A percentile compares a stretch with the other conserved stretches of the same genome.
These are phyloP conservation scores for Callyntrura sp. DNA, from an alignment of 2,888 invertebrate genomes.

Conservation along the genomic window DNA sequence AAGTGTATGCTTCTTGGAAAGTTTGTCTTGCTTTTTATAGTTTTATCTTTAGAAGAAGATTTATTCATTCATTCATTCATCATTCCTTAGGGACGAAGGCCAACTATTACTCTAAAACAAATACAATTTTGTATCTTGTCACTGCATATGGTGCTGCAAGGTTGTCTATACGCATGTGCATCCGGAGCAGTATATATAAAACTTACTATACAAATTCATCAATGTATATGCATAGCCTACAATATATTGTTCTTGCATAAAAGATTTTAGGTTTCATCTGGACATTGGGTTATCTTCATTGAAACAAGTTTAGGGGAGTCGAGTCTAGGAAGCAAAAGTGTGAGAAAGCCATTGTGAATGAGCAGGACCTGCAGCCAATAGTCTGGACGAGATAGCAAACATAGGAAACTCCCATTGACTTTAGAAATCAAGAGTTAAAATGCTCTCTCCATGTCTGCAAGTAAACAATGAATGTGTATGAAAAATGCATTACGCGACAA, in stretches of 20 bases:
- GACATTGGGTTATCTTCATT: slow-evolving; percentile 41
- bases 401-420: slow-evolving; percentile 24
- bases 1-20: slow-evolving; percentile 33
- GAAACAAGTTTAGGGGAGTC: slow-evolving; percentile 46
- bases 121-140: slow-evolving; percentile 19
- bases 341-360: slow-evolving; percentile 46
- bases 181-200: slow-evolving; percentile 12
- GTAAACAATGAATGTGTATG: slow-evolving; percentile 1
- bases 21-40: slow-evolving; percentile 48
- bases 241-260: too few relatives aligned
- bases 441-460: background rate
- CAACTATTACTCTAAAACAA: slow-evolving; percentile 42
- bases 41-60: slow-evolving; percentile 43
- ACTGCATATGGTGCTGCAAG: background rate
- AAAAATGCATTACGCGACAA: background rate
- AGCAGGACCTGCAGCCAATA: slow-evolving; percentile 32
- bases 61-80: background rate
- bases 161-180: slow-evolving; percentile 29
- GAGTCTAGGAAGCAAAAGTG: too few relatives aligned
- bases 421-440: background rate
- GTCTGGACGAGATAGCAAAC: slow-evolving; percentile 17
- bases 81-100: background rate
- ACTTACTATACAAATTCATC: background rate
- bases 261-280: too few relatives aligned
- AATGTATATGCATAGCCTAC: background rate